Evolutionary conservation across 2,888 invertebrate species (phyloP).

Genomic region (Atherix ibis): DNA sequence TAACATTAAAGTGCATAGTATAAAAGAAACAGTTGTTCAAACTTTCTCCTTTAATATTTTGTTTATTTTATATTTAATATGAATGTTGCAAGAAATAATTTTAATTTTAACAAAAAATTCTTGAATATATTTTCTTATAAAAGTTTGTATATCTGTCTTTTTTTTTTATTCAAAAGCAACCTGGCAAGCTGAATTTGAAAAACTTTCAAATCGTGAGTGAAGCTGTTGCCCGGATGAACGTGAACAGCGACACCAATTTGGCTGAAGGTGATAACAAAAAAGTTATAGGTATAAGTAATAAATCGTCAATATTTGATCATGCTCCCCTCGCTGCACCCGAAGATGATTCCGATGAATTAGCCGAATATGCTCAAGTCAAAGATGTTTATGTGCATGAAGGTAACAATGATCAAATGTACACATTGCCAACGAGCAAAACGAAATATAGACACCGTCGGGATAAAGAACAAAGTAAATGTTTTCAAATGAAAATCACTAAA

Average conservation of each 20-base stretch:
- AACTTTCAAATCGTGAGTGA: slow-evolving; percentile 80
- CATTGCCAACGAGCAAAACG: slow-evolving; percentile 43
- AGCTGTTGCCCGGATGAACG: slow-evolving; percentile 58
- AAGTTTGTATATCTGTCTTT: too few species aligned
- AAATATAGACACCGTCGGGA: slow-evolving; percentile 43
- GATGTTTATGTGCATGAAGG: slow-evolving; percentile 44
- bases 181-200: slow-evolving; percentile 77
- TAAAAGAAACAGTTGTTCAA: too few species aligned
- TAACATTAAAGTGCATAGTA: too few species aligned
- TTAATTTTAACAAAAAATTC: too few species aligned
- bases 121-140: too few species aligned
- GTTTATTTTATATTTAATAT: too few species aligned
- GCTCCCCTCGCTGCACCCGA: slow-evolving; percentile 64
- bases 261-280: slow-evolving; percentile 28
- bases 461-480: slow-evolving; percentile 44
- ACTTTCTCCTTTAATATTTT: too few species aligned
- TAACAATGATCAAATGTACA: slow-evolving; percentile 39
- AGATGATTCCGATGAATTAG: slow-evolving; percentile 48
- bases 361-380: slow-evolving; percentile 54
- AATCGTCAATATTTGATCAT: slow-evolving; percentile 38
- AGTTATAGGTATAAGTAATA: slow-evolving; percentile 19
- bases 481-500: slow-evolving; percentile 4
- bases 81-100: too few species aligned
- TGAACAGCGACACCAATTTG: slow-evolving; percentile 36
- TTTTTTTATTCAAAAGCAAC: slow-evolving; percentile 42